Percentiles rank a stretch among this genome's conserved stretches.
Conservation (phyloP, 2,888 invertebrate genomes). For the Euclidia mi region DNA sequence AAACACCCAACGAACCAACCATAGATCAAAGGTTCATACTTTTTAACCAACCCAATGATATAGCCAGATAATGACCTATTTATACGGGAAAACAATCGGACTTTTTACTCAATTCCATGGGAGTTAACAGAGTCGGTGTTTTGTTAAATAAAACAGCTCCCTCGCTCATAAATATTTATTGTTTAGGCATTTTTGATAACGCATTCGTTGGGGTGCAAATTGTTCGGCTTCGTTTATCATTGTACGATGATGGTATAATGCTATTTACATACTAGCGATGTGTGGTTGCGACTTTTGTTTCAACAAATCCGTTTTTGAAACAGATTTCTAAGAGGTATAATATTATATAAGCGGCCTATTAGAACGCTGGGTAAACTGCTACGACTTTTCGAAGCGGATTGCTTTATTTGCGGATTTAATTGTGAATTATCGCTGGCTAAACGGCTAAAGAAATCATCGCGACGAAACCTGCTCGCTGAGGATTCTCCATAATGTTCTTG, state of each 20-base stretch:
- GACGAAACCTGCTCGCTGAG: no score
- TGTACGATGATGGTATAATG: not conserved
- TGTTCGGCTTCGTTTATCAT: not conserved
- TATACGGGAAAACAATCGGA: conserved; percentile 44
- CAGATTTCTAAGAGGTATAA: no score
- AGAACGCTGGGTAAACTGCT: no score
- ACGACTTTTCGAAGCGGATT: no score
- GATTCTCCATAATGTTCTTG: no score
- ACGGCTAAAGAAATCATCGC: no score
- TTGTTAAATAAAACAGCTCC: conserved; percentile 36
- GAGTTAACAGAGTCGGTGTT: conserved; percentile 34
- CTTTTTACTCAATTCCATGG: conserved; percentile 32
- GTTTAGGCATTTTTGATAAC: conserved; percentile 56
- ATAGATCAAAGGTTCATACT: conserved; percentile 16
- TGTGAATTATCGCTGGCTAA: no score
- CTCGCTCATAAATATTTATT: conserved; percentile 63
- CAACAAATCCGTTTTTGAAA: no score
- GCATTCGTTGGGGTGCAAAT: conserved; percentile 2
- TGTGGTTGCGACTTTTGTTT: not conserved
- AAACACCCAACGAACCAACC: not conserved
- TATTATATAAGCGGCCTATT: no score
- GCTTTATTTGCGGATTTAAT: no score
- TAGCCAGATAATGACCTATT: conserved; percentile 42
- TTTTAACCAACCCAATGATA: conserved; percentile 23
- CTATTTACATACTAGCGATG: not conserved